Percentiles rank a stretch among this genome's conserved stretches.
These are phyloP conservation scores for Empis stercorea DNA, from an alignment of 2,888 invertebrate species.

Conservation along the genomic window DNA sequence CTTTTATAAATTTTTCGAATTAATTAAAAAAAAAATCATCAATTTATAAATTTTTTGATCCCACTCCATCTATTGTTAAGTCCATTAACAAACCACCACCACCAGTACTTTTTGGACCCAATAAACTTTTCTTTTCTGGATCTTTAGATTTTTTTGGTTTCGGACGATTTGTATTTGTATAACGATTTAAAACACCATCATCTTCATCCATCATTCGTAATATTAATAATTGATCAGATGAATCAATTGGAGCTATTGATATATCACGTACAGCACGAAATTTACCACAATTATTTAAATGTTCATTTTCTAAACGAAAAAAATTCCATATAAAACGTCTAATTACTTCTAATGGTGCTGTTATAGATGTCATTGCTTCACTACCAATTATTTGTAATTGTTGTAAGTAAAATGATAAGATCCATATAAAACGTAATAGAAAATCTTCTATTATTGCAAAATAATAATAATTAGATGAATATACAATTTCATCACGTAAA, in stretches of 20 bases:
- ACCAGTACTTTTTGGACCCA: conserved; percentile 18
- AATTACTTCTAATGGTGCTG: conserved; percentile 79
- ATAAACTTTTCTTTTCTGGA: conserved; percentile 42
- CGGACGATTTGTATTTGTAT: conserved; percentile 45
- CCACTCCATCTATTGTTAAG: neutral
- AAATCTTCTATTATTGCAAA: conserved; percentile 94
- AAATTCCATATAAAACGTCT: conserved; percentile 98
- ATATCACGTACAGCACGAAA: conserved; percentile 98
- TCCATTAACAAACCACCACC: neutral
- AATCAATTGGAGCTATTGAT: conserved; percentile 85
- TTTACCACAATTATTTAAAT: conserved; percentile 97
- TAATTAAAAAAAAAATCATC: too few species aligned
- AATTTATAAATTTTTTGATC: neutral
- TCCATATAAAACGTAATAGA: conserved; percentile 87
- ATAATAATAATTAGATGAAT: conserved; percentile 84
- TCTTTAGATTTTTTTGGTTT: conserved; percentile 47
- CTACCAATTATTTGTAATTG: conserved; percentile 61
- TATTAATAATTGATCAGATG: conserved; percentile 81
- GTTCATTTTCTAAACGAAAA: conserved; percentile 98
- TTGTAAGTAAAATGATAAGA: conserved; percentile 69
- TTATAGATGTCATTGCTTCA: conserved; percentile 72
- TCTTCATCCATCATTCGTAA: conserved; percentile 92
- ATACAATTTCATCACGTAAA: conserved; percentile 88
- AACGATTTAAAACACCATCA: conserved; percentile 69
- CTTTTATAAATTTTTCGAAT: too few species aligned